Percentiles rank a stretch among this genome's conserved stretches.
Evolutionary conservation across 1,140 invertebrate genomes (phyloP).

Genomic region (Drosophila pachea): DNA sequence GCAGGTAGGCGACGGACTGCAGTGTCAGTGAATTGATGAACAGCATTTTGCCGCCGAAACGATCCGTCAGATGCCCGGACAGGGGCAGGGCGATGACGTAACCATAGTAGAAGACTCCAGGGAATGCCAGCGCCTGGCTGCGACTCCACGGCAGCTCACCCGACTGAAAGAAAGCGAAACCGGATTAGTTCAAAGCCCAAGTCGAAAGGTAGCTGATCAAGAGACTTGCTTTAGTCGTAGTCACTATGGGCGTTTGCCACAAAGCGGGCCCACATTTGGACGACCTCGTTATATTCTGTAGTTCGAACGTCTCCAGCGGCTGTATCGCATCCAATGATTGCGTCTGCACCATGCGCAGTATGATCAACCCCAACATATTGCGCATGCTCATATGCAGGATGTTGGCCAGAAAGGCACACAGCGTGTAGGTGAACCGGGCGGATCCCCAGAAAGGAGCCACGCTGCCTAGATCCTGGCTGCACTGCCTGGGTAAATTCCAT

Average conservation of each 20-base stretch:
- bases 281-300: no score
- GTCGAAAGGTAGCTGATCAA: no score
- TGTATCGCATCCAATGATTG: constrained; percentile 28
- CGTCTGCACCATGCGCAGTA: constrained; percentile 66
- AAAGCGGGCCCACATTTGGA: constrained; percentile 13
- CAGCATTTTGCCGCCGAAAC: constrained; percentile 63
- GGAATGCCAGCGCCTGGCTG: constrained; percentile 55
- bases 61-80: constrained; percentile 60
- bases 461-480: constrained; percentile 8
- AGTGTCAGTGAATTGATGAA: constrained; percentile 58
- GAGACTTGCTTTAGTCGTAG: no score
- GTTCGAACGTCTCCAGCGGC: no score
- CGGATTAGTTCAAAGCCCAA: no score
- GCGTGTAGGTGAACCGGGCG: constrained; percentile 58
- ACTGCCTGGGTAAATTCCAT: constrained; percentile 53
- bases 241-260: not conserved
- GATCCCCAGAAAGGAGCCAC: constrained; percentile 47
- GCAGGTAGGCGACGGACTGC: constrained; percentile 45
- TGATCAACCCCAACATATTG: constrained; percentile 64
- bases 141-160: constrained; percentile 64
- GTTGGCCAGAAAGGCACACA: constrained; percentile 65
- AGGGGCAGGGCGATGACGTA: constrained; percentile 58
- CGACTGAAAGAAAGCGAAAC: constrained; percentile 20
- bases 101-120: constrained; percentile 66
- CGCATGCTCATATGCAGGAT: constrained; percentile 58